phyloP scores from a whole-genome alignment of 2,888 invertebrate species.

The Polydrusus tereticollis region DNA sequence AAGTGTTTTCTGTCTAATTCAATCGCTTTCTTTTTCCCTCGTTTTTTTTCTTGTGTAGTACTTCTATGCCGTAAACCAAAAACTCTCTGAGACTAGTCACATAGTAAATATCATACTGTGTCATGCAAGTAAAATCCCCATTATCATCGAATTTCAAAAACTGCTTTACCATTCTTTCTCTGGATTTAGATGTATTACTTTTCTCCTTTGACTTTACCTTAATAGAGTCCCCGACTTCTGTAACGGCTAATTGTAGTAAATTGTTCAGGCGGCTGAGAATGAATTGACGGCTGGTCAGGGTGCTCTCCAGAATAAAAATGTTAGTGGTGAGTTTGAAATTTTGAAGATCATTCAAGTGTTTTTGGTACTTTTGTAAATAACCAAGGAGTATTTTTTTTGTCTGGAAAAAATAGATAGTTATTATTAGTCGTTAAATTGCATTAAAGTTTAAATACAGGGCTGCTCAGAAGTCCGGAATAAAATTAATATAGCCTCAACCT shows the following conservation, averaged over 20 bases:
- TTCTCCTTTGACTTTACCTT: not conserved
- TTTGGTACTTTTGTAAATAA: not conserved
- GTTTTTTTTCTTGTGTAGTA: not conserved
- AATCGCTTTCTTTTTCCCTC: not conserved
- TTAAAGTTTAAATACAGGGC: too few relatives aligned
- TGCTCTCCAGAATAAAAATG: not conserved
- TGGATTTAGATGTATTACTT: not conserved
- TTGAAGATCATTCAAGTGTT: not conserved
- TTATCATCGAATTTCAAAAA: not conserved
- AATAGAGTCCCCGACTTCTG: not conserved
- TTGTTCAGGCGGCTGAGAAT: not conserved
- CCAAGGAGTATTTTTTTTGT: not conserved
- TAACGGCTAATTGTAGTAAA: not conserved
- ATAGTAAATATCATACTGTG: not conserved
- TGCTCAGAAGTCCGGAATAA: too few relatives aligned
- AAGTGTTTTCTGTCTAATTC: not conserved
- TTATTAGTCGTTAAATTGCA: not conserved
- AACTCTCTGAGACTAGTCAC: not conserved
- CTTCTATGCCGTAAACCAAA: not conserved
- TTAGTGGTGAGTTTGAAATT: not conserved
- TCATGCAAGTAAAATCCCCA: not conserved
- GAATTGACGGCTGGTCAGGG: not conserved
- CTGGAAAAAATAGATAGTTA: not conserved
- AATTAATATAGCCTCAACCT: too few relatives aligned
- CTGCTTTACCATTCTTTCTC: not conserved